Evolutionary conservation across 1,140 invertebrate species (phyloP).

Genomic region (Odontomachus brunneus): DNA sequence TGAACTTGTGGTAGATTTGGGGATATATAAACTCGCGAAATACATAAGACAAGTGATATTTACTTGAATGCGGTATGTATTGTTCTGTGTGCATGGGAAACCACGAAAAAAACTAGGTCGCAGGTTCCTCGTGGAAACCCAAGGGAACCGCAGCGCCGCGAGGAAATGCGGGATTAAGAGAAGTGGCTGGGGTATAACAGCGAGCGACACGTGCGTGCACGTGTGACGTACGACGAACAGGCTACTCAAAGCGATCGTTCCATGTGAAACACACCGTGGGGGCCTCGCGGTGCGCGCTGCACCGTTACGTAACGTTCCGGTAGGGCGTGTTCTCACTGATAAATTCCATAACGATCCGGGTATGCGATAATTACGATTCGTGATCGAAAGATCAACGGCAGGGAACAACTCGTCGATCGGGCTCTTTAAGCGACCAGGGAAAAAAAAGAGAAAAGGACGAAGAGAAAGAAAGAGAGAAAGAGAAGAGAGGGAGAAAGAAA

Average conservation of each 20-base stretch:
- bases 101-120: no score
- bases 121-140: no score
- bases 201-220: constrained; percentile 63
- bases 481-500: no score
- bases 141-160: no score
- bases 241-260: constrained; percentile 26
- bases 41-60: no score
- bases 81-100: no score
- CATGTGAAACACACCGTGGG: constrained; percentile 26
- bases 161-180: constrained; percentile 7
- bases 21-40: no score
- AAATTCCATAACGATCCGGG: constrained; percentile 74
- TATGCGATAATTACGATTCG: constrained; percentile 68
- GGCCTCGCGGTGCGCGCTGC: constrained; percentile 35
- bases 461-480: no score
- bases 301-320: constrained; percentile 68
- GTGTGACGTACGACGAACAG: constrained; percentile 41
- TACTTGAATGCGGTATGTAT: no score
- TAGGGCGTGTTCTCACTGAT: constrained; percentile 72
- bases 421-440: not conserved
- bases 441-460: no score
- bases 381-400: constrained; percentile 49
- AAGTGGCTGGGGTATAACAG: constrained; percentile 36
- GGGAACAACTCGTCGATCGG: constrained; percentile 51
- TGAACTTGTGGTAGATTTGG: no score